Base-by-base conservation (phyloP, 2,113 vertebrate genomes). In the Microcebus griseorufus region DNA sequence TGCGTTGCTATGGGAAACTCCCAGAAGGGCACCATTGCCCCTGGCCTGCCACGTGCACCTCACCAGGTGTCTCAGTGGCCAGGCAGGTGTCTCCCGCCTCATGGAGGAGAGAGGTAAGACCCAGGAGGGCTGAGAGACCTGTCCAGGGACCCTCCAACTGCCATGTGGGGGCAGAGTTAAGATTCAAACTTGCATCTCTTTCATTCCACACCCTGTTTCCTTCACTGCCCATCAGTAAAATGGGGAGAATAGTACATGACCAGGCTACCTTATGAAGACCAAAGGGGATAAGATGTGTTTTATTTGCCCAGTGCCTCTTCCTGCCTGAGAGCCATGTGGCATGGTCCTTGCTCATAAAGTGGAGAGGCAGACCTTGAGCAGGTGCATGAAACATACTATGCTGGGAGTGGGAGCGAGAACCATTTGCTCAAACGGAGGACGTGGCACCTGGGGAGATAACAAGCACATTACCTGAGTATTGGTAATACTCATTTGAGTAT, bases 21-120 rank as follows among this genome's bases (percentile, higher is more conserved):
- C 6, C 8, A 3, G 0, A 2, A 58, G n/a, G 87, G 45, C 6
- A 32, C 62, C 5, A 0, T 11, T 10, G 32, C 25, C 11, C 20
- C 34, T 10, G 32, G 79, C 76, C 58, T 32, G 11, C 62, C 32
- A 1, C 0, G 5, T 0, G 17, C 39, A 25, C 29, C 37, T 16
- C 25, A 1, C 23, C 53, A 6, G 0, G 34, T 12, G 25, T 27
- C 64, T 27, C n/a, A 55, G 1, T 7, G 13, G 27, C 75, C 13
- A 3, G 0, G 3, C 2, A 45, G 64, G 62, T n/a, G 12, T n/a
- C 45, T 27, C 62, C 60, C 27, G 6, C 22, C 17, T 78, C 45
- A 9, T 9, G 34, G 55, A 22, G 29, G 32, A 37, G 70, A 55
- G 51, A 10, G 29, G 85, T 7, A 9, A 51, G 78, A 62, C 20